Conservation (phyloP, 2,888 invertebrate genomes). For the Synergus gifuensis region DNA sequence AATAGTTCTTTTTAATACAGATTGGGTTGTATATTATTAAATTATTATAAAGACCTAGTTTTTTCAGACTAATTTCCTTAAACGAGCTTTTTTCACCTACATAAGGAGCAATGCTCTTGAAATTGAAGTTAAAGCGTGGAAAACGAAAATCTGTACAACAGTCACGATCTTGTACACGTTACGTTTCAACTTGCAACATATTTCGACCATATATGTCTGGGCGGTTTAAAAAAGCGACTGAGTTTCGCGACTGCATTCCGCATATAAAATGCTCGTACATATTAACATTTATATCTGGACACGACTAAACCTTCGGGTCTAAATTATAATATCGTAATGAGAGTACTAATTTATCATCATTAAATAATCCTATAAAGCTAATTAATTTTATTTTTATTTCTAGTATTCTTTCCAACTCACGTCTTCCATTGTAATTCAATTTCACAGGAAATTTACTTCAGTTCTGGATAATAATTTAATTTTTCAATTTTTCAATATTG, state of each 20-base stretch:
- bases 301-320: slow-evolving; percentile 41
- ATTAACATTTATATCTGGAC: slow-evolving; percentile 47
- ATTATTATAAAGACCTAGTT: too few species aligned
- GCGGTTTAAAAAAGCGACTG: slow-evolving; percentile 44
- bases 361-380: slow-evolving; percentile 9
- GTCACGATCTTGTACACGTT: slow-evolving; percentile 47
- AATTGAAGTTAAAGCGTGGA: slow-evolving; percentile 41
- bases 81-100: slow-evolving; percentile 7
- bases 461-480: not conserved
- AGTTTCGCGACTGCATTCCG: slow-evolving; percentile 47
- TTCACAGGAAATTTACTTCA: not conserved
- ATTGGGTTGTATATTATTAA: too few species aligned
- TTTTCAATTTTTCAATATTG: not conserved
- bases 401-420: not conserved
- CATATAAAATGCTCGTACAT: slow-evolving; percentile 46
- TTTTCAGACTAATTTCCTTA: slow-evolving; percentile 2
- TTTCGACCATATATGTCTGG: slow-evolving; percentile 46
- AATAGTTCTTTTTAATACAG: too few species aligned
- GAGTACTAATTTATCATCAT: slow-evolving; percentile 10
- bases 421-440: not conserved
- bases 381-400: slow-evolving; percentile 5
- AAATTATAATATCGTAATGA: slow-evolving; percentile 40
- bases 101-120: slow-evolving; percentile 28
- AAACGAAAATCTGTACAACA: slow-evolving; percentile 45
- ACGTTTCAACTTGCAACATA: slow-evolving; percentile 47